Base-by-base conservation (phyloP, 2,888 invertebrate genomes). In the Cheilosia impressa region DNA sequence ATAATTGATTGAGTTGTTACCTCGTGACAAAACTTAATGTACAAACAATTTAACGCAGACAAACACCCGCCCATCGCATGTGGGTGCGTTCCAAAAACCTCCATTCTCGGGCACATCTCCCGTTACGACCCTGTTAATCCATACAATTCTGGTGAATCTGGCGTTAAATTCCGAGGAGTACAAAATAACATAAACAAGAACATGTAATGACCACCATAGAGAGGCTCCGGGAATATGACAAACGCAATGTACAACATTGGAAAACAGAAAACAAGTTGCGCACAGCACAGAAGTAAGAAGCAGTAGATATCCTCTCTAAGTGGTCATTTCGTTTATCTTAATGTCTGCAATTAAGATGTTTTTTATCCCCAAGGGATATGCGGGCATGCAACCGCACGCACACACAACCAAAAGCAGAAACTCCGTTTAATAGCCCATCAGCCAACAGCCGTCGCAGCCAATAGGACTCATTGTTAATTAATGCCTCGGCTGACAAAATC, bases 291-390 rank as follows among this genome's bases (percentile, higher is more conserved):
- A 55, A 43, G 50, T 47, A 24, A 22, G 22, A 47, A 62, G 68
- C 43, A 57, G 75, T 53, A 65, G 71, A 43, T 53, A 63, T 52
- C 52, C 24, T 52, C 57, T 65, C 31, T 58, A 79, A 75, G 69
- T 75, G 71, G 66, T 43, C 55, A 77, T 85, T 85, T 55, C 76
- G 76, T 77, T 85, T 81, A 72, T 81, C 85, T 76, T 72, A 81
- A 85, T 77, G 81, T 47, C 76, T 57, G 81, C 81, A 85, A 85
- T 85, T 85, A 85, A 81, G 72, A 68, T 76, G 71, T 66, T 52
- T 62, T 71, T 66, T 52, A 71, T 76, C 65, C 53, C n/a, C 62
- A 22, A 41, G 24, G 34, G 45, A 68, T 55, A 27, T 1, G 27
- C 27, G 27, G 27, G 6, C 27, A 6, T 27, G 22, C 47, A 71